Conservation (phyloP, 2,797 vertebrate species). For the Anguilla anguilla region DNA sequence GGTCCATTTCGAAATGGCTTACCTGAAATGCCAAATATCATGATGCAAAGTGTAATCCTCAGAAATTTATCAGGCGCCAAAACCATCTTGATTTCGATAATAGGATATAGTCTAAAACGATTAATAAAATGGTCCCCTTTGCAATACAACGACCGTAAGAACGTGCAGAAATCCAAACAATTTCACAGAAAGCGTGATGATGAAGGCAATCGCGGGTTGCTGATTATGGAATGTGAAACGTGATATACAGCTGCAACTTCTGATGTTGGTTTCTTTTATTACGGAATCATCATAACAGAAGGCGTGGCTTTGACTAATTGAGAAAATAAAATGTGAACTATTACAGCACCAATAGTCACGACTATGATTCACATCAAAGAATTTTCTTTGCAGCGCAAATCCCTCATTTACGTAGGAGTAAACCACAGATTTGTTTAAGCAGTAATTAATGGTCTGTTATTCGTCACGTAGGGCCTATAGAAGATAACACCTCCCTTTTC, state of each 20-base stretch:
- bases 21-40: slow-evolving; percentile 47
- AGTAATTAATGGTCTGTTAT: neutral
- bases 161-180: neutral
- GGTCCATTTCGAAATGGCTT: slow-evolving; percentile 24
- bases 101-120: neutral
- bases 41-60: slow-evolving; percentile 34
- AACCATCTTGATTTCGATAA: slow-evolving; percentile 43
- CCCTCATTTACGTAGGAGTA: neutral
- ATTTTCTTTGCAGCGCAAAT: neutral
- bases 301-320: slow-evolving; percentile 1
- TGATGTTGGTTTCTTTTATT: slow-evolving; percentile 9
- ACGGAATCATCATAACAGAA: neutral
- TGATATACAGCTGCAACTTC: neutral
- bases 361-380: neutral
- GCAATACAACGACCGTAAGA: neutral
- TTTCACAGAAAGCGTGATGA: neutral
- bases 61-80: slow-evolving; percentile 27
- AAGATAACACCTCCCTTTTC: neutral
- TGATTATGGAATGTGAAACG: neutral
- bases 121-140: neutral
- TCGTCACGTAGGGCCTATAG: neutral
- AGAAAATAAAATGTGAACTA: neutral
- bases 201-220: neutral
- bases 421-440: neutral
- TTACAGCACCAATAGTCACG: neutral